These are phyloP conservation scores for Caenorhabditis briggsae DNA, from an alignment of 1,140 invertebrate genomes.

Conservation along the genomic window DNA sequence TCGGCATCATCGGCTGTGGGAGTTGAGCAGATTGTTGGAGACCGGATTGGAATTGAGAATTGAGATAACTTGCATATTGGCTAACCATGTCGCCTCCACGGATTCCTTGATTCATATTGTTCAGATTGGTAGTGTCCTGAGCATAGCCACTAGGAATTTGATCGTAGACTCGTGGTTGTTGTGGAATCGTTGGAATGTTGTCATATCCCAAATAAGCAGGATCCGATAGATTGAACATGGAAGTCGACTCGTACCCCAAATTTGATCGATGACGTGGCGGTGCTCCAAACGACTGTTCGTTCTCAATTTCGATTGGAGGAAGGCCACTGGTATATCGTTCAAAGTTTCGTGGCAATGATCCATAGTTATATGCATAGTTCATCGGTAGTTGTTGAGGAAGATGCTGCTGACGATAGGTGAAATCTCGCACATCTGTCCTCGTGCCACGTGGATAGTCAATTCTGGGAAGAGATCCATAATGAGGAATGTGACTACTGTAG, in stretches of 20 bases:
- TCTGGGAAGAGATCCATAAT: conserved; percentile 70
- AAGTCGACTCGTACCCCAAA: conserved; percentile 36
- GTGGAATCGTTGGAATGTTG: background rate
- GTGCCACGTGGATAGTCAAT: conserved; percentile 65
- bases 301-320: conserved; percentile 63
- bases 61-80: conserved; percentile 76
- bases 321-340: conserved; percentile 65
- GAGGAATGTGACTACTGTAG: conserved; percentile 64
- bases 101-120: background rate
- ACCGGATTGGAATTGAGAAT: conserved; percentile 72
- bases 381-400: conserved; percentile 30
- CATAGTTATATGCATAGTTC: conserved; percentile 66
- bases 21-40: conserved; percentile 39
- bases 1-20: conserved; percentile 44
- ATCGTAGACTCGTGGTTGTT: conserved; percentile 49
- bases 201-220: conserved; percentile 27
- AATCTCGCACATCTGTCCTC: conserved; percentile 61
- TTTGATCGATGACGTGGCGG: conserved; percentile 44
- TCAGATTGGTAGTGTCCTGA: conserved; percentile 63
- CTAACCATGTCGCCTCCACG: conserved; percentile 67
- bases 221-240: conserved; percentile 51
- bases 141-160: conserved; percentile 59
- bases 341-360: conserved; percentile 75
- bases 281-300: conserved; percentile 63
- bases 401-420: conserved; percentile 58